phyloP scores from a whole-genome alignment of 2,797 vertebrate genomes.

The Craterocephalus amniculus region DNA sequence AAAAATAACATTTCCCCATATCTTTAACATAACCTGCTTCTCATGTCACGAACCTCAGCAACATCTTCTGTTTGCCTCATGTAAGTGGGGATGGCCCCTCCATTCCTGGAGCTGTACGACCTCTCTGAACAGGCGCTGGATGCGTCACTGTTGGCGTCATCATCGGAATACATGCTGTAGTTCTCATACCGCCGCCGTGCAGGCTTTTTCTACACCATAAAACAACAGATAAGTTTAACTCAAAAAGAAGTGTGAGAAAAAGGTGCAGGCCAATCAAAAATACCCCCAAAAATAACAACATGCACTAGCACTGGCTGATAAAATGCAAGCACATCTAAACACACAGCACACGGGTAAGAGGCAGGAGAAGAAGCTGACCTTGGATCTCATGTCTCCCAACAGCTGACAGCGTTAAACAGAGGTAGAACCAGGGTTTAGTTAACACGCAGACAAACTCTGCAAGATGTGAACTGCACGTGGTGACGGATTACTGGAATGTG shows the following conservation, averaged over 20 bases:
- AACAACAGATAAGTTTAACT: slow-evolving; percentile 19
- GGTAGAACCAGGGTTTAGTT: slow-evolving; percentile 75
- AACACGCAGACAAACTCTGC: slow-evolving; percentile 49
- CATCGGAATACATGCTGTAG: slow-evolving; percentile 95
- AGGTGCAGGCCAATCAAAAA: background rate
- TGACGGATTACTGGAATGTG: slow-evolving; percentile 22
- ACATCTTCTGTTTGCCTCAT: slow-evolving; percentile 98
- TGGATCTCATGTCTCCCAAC: slow-evolving; percentile 98
- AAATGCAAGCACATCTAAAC: slow-evolving; percentile 20
- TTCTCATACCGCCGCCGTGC: slow-evolving; percentile 92
- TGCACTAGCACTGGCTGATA: slow-evolving; percentile 18
- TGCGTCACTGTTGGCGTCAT: slow-evolving; percentile 96
- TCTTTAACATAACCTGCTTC: too few relatives aligned
- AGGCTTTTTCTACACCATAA: slow-evolving; percentile 89
- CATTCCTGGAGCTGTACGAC: slow-evolving; percentile 95
- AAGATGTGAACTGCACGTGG: slow-evolving; percentile 34
- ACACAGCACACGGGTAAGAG: slow-evolving; percentile 50
- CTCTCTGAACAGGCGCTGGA: slow-evolving; percentile 96
- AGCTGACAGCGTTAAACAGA: slow-evolving; percentile 94
- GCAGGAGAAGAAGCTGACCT: slow-evolving; percentile 86
- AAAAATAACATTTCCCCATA: too few relatives aligned
- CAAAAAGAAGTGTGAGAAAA: background rate
- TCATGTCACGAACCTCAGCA: slow-evolving; percentile 81
- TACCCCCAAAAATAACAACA: slow-evolving; percentile 11
- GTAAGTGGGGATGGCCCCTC: slow-evolving; percentile 92